Evolutionary conservation across 1,140 invertebrate genomes (phyloP).

Genomic region (Zaprionus inermis): DNA sequence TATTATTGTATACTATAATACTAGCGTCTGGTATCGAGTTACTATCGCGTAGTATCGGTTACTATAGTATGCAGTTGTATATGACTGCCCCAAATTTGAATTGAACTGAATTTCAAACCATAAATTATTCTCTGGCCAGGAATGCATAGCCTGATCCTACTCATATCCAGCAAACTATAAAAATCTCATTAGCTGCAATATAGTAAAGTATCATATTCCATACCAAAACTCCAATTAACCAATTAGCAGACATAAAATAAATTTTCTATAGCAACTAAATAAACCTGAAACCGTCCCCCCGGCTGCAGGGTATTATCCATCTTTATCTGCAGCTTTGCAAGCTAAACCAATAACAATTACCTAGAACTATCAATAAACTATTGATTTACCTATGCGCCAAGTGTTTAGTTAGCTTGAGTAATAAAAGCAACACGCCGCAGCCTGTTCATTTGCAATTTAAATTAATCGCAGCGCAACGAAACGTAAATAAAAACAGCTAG

Average conservation of each 20-base stretch:
- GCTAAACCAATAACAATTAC: background rate
- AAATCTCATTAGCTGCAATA: background rate
- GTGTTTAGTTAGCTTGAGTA: conserved; percentile 4
- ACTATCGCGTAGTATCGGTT: background rate
- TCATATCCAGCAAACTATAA: background rate
- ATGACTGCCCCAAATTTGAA: background rate
- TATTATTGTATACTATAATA: background rate
- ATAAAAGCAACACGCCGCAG: conserved; percentile 10
- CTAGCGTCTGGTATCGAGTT: too few relatives aligned
- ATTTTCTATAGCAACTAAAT: background rate
- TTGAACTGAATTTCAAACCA: background rate
- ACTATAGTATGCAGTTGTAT: background rate
- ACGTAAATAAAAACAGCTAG: conserved; percentile 41
- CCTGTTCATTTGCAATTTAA: conserved; percentile 53
- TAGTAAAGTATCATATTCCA: background rate
- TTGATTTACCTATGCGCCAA: conserved; percentile 7
- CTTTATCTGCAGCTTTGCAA: too few relatives aligned
- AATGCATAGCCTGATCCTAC: background rate
- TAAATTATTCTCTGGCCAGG: background rate
- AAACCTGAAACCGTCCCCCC: background rate
- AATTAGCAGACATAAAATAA: background rate
- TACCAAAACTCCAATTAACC: background rate
- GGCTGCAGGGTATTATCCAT: background rate
- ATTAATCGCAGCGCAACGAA: conserved; percentile 62
- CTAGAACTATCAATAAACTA: background rate